These are phyloP conservation scores for Halocynthia aurantium DNA, from an alignment of 23 tunicate genomes.

Conservation along the genomic window DNA sequence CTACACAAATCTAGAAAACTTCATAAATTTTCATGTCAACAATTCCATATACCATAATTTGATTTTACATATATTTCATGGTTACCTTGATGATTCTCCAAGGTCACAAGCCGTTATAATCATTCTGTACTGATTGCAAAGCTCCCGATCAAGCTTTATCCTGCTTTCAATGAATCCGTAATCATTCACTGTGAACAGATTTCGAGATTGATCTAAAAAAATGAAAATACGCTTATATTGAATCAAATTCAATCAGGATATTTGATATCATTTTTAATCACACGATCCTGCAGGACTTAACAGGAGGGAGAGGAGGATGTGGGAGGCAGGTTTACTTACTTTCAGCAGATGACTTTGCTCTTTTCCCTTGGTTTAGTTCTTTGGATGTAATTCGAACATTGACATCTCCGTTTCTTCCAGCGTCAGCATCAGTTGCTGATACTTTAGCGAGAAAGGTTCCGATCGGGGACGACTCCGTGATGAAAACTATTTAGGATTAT, in stretches of 20 bases:
- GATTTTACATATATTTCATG: neutral
- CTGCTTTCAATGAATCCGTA: slow-evolving; percentile 34
- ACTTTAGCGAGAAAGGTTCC: slow-evolving; percentile 46
- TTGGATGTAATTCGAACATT: neutral
- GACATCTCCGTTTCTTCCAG: slow-evolving; percentile 58
- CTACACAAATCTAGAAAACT: no score
- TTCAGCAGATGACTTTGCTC: neutral
- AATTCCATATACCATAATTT: no score
- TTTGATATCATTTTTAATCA: no score
- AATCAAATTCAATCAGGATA: neutral
- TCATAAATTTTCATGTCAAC: no score
- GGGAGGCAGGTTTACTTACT: no score
- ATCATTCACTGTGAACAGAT: neutral
- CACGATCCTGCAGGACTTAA: neutral
- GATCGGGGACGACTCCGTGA: slow-evolving; percentile 35
- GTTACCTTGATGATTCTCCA: slow-evolving; percentile 50
- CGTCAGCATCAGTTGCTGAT: slow-evolving; percentile 47
- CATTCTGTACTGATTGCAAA: slow-evolving; percentile 34
- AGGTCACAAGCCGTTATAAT: slow-evolving; percentile 47
- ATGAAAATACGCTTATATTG: neutral
- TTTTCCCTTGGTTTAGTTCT: neutral
- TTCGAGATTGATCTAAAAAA: neutral
- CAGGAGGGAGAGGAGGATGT: neutral
- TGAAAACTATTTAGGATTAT: slow-evolving; percentile 25
- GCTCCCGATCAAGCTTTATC: slow-evolving; percentile 42